phyloP scores from a whole-genome alignment of 2,797 vertebrate species.

The Intellagama lesueurii region DNA sequence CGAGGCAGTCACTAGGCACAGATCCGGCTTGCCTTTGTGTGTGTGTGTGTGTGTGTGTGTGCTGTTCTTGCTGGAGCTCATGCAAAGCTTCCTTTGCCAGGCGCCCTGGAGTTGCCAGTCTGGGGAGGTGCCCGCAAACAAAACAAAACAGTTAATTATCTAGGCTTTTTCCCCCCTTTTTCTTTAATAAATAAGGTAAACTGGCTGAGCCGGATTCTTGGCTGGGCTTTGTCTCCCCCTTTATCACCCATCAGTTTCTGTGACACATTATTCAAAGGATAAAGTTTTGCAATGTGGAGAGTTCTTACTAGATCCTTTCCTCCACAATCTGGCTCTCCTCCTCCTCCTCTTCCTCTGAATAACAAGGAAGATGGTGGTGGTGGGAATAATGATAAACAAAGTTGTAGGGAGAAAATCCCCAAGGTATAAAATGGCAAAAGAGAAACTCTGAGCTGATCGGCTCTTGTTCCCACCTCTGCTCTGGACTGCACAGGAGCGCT shows the following conservation, averaged over 20 bases:
- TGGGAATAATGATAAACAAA: conserved; percentile 51
- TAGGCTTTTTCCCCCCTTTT: conserved; percentile 74
- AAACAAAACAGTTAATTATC: conserved; percentile 87
- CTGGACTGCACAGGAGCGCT: conserved; percentile 61
- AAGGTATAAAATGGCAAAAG: conserved; percentile 36
- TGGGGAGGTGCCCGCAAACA: conserved; percentile 82
- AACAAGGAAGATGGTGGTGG: conserved; percentile 45
- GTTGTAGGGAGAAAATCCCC: conserved; percentile 32
- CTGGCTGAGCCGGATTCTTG: conserved; percentile 84
- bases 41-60: not conserved
- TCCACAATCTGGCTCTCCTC: not conserved
- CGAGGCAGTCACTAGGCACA: conserved; percentile 32
- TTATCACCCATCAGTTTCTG: conserved; percentile 76
- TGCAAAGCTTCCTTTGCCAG: conserved; percentile 80
- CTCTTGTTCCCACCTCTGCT: conserved; percentile 69
- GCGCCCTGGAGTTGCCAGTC: conserved; percentile 79
- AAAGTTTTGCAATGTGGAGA: conserved; percentile 72
- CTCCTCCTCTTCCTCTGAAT: conserved; percentile 39
- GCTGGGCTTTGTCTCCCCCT: conserved; percentile 73
- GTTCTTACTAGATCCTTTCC: conserved; percentile 58
- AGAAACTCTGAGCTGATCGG: conserved; percentile 58
- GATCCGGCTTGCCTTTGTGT: conserved; percentile 52
- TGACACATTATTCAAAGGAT: conserved; percentile 75
- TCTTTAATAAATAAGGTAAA: conserved; percentile 87
- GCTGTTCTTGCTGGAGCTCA: conserved; percentile 61